These are phyloP conservation scores for Cantharis lateralis DNA, from an alignment of 2,888 invertebrate genomes.

Conservation along the genomic window DNA sequence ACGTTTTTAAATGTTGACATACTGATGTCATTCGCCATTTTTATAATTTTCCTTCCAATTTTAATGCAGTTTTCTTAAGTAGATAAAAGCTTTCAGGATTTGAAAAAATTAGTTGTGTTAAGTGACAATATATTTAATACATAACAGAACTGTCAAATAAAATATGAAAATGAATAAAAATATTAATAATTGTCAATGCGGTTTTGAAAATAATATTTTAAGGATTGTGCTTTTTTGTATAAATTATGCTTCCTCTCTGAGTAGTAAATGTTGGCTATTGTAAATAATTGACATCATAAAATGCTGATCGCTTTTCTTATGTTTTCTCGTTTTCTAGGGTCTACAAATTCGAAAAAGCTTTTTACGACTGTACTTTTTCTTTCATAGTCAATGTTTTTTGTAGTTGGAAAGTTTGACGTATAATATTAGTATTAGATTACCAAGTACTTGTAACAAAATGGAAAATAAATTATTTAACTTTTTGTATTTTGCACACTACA, in stretches of 20 bases:
- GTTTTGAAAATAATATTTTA: not conserved
- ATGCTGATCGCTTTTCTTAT: conserved; percentile 4
- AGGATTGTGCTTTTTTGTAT: not conserved
- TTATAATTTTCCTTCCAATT: not conserved
- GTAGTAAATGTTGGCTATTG: conserved; percentile 5
- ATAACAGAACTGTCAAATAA: not conserved
- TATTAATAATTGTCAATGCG: not conserved
- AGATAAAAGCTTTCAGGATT: not conserved
- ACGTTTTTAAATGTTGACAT: not conserved
- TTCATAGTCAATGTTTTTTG: not conserved
- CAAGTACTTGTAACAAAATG: not conserved
- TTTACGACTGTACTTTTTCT: conserved; percentile 4
- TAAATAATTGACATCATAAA: conserved; percentile 5
- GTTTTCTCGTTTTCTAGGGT: conserved; percentile 4
- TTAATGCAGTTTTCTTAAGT: not conserved
- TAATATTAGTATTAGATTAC: not conserved
- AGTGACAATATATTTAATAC: not conserved
- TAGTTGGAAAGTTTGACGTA: not conserved
- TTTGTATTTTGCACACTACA: not conserved
- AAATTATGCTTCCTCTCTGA: conserved; percentile 2
- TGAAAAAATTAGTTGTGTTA: not conserved
- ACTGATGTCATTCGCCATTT: not conserved
- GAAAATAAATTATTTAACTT: not conserved
- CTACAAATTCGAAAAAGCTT: conserved; percentile 1
- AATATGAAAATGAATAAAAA: not conserved